Evolutionary conservation across 1,140 invertebrate genomes (phyloP).

Genomic region (Leptoteleia sp.): DNA sequence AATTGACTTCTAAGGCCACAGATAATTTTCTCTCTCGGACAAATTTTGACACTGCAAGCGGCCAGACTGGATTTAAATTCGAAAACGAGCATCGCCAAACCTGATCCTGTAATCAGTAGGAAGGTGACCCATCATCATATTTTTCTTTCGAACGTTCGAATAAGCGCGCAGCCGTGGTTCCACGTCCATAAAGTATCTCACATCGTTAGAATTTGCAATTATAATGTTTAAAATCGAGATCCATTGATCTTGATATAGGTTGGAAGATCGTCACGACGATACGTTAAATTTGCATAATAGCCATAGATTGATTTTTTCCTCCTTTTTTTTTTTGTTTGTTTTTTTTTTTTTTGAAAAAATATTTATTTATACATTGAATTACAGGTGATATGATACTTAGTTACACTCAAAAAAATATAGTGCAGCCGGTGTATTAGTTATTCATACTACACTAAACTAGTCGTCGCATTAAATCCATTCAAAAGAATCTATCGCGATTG

Average conservation of each 20-base stretch:
- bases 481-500: no score
- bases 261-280: neutral
- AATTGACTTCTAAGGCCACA: slow-evolving; percentile 13
- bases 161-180: no score
- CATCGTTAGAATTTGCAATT: slow-evolving; percentile 36
- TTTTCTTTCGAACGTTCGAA: slow-evolving; percentile 36
- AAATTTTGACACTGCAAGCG: slow-evolving; percentile 53
- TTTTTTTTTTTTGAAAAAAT: slow-evolving; percentile 55
- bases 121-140: slow-evolving; percentile 35
- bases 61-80: slow-evolving; percentile 45
- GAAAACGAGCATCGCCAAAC: slow-evolving; percentile 30
- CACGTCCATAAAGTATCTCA: slow-evolving; percentile 18
- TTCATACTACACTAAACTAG: no score
- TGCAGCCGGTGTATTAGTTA: no score
- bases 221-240: slow-evolving; percentile 30
- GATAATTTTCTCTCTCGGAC: slow-evolving; percentile 11
- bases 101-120: slow-evolving; percentile 28
- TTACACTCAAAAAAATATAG: no score
- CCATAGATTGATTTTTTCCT: neutral
- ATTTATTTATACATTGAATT: slow-evolving; percentile 47
- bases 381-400: slow-evolving; percentile 4
- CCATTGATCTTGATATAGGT: slow-evolving; percentile 3
- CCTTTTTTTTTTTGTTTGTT: no score
- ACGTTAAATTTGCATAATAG: neutral
- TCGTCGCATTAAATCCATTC: no score